These are phyloP conservation scores for Bos javanicus DNA, from an alignment of 2,113 vertebrate species.

Conservation along the genomic window DNA sequence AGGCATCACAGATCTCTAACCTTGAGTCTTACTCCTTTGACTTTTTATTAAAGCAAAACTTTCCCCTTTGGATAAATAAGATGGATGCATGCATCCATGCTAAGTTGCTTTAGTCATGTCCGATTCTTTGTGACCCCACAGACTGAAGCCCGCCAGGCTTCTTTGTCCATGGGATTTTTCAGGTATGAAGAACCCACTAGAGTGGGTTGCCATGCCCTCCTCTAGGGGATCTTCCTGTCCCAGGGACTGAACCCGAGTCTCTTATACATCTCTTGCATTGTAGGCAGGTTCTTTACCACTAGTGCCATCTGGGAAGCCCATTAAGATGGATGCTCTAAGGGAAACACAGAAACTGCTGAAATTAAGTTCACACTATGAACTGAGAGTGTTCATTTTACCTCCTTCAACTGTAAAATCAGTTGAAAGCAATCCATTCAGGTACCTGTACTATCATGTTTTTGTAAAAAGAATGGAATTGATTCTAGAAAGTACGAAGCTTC, in stretches of 20 bases:
- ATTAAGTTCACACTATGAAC: background rate
- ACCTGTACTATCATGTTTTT: conserved; percentile 19
- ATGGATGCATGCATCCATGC: background rate
- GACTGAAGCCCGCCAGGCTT: background rate
- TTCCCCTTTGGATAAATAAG: background rate
- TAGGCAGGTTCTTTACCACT: background rate
- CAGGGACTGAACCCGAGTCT: background rate
- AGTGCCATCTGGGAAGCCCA: background rate
- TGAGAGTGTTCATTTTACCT: background rate
- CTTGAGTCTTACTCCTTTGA: background rate
- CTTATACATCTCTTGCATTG: background rate
- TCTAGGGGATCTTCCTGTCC: background rate
- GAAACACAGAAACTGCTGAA: background rate
- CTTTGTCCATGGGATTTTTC: background rate
- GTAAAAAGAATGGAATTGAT: background rate
- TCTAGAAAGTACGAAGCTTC: background rate
- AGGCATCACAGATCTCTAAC: background rate
- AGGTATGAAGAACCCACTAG: background rate
- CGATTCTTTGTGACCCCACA: background rate
- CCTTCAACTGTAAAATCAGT: background rate
- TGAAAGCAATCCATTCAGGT: background rate
- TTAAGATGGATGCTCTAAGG: background rate
- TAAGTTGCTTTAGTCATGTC: background rate
- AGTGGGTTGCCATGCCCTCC: background rate
- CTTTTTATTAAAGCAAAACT: background rate